Percentiles rank a stretch among this genome's conserved stretches.
Conservation (phyloP, 2,797 vertebrate species). For the Morus bassanus region DNA sequence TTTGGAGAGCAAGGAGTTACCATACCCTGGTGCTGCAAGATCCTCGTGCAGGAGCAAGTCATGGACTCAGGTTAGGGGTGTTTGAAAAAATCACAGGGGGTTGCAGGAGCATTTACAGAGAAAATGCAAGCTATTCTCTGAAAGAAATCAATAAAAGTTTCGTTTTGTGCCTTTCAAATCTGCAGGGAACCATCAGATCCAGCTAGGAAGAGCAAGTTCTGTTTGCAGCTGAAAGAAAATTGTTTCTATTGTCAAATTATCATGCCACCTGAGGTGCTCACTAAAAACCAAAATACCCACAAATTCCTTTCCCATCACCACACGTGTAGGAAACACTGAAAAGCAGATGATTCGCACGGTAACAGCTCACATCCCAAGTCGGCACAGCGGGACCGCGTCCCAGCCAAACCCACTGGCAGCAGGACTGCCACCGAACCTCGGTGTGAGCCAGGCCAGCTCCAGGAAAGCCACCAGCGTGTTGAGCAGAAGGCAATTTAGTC, state of each 20-base stretch:
- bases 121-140: neutral
- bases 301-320: neutral
- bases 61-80: neutral
- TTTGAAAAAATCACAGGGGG: neutral
- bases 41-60: accelerated
- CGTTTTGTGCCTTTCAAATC: slow-evolving; percentile 44
- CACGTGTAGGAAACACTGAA: neutral
- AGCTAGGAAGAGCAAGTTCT: slow-evolving; percentile 38
- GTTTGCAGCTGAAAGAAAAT: slow-evolving; percentile 33
- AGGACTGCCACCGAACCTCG: neutral
- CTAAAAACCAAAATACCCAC: neutral
- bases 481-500: slow-evolving; percentile 13
- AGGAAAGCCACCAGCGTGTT: neutral
- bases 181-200: neutral
- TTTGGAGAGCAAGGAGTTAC: neutral
- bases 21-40: neutral
- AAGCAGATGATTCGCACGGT: accelerated
- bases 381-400: neutral
- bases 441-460: neutral
- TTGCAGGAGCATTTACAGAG: neutral
- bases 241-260: neutral
- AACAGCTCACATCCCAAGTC: neutral
- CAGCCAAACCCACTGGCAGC: neutral
- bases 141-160: slow-evolving; percentile 43
- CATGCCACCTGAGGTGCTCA: neutral